phyloP scores from a whole-genome alignment of 2,888 invertebrate species.

The Hartigia nigra region DNA sequence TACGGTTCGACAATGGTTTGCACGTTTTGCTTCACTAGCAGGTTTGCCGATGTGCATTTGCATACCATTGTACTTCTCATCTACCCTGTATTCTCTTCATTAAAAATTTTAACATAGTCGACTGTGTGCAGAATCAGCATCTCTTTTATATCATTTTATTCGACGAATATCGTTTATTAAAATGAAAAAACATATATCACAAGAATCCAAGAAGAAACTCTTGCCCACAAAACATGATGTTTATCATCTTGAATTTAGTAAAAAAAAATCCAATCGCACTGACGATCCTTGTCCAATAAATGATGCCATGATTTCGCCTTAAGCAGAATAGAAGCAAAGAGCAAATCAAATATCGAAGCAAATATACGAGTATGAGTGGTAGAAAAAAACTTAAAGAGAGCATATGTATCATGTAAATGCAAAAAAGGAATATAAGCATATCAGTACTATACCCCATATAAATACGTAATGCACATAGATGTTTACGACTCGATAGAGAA shows the following conservation, averaged over 20 bases:
- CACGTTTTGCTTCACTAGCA: not conserved
- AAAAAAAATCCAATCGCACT: not conserved
- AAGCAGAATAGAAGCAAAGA: not conserved
- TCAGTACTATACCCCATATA: not conserved
- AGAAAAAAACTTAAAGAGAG: not conserved
- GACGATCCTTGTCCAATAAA: not conserved
- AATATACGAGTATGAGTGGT: not conserved
- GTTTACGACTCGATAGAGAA: not conserved
- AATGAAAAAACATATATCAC: not conserved
- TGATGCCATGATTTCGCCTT: not conserved
- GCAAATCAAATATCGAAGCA: not conserved
- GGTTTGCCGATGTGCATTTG: not conserved
- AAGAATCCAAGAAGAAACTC: not conserved
- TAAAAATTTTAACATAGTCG: not conserved
- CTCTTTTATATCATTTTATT: not conserved
- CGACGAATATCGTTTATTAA: not conserved
- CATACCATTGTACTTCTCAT: not conserved
- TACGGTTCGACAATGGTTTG: not conserved
- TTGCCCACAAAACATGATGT: not conserved
- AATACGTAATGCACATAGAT: not conserved
- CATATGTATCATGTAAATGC: not conserved
- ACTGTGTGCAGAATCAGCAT: not conserved
- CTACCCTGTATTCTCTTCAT: not conserved
- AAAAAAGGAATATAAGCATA: not conserved
- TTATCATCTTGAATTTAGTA: not conserved